Evolutionary conservation across 2,797 vertebrate genomes (phyloP), one percentile per base, ranked within the genome.

Genomic region (Diceros bicornis): DNA sequence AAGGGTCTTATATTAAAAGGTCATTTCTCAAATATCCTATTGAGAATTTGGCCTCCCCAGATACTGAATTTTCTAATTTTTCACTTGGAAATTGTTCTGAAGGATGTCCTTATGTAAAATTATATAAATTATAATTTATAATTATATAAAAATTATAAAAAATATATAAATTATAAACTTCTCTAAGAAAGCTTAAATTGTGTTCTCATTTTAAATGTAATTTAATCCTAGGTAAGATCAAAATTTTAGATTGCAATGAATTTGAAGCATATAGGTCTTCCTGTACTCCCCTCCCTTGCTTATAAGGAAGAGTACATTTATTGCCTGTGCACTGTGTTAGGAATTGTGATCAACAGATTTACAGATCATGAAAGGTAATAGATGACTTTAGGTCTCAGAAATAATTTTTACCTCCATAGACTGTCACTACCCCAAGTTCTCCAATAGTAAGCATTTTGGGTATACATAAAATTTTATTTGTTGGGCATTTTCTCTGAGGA

Each of bases 81-180:
- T 91, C 27, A 86, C 34, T 77, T 78, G 32, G 47, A 94, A 94
- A 89, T 94, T 62, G 32, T 91, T 94, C 66, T 87, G 64, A 89
- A 78, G 57, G 50, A 92, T 92, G 52, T 72, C 57, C 21, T 74
- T 59, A 88, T 18, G 32, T 50, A 88, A 83, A 64, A 1, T n/a
- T 69, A 57, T 11, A 55, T 69, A 62, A 41, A 41, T 41, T 41
- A 41, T 41, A 41, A 41, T 41, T 41, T 11, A 55, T 69, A 62
- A 41, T 41, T 41, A 41, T 41, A 41, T 41, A 41, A 41, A 37
- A n/a, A 41, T 41, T 41, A 41, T 41, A 41, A 41, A 41, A 41
- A 41, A 41, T 41, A 41, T 41, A 41, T 41, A 41, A 41, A 41
- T 41, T 41, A 41, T 41, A 41, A 41, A 41, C 41, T 88, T 77